Percentiles rank a stretch among this genome's conserved stretches.
These are phyloP conservation scores for Rana temporaria DNA, from an alignment of 2,113 vertebrate species.

Conservation along the genomic window DNA sequence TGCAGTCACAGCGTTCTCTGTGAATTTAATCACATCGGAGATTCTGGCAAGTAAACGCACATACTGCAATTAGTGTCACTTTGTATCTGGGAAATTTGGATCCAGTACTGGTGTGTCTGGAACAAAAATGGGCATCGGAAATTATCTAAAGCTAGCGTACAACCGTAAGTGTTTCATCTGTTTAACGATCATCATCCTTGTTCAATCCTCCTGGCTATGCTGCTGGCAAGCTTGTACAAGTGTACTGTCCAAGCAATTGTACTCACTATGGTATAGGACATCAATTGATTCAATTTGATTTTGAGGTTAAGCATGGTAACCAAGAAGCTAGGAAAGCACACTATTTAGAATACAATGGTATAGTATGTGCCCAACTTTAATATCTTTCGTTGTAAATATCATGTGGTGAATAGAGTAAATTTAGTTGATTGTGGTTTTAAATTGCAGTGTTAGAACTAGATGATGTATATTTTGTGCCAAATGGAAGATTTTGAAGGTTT, in stretches of 20 bases:
- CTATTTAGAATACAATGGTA: not conserved
- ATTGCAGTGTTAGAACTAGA: too few species aligned
- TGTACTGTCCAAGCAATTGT: slow-evolving; percentile 44
- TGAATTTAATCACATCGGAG: slow-evolving; percentile 47
- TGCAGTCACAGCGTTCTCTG: slow-evolving; percentile 8
- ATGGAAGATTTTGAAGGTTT: not conserved
- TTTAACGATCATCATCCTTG: slow-evolving; percentile 56
- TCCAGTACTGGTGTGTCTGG: slow-evolving; percentile 13
- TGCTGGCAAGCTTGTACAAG: slow-evolving; percentile 44
- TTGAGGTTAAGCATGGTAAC: slow-evolving; percentile 42
- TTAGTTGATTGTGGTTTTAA: not conserved
- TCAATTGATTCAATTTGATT: slow-evolving; percentile 52
- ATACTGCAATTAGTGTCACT: slow-evolving; percentile 55
- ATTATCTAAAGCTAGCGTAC: slow-evolving; percentile 46
- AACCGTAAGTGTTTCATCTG: slow-evolving; percentile 55
- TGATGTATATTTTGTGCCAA: not conserved
- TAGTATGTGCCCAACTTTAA: not conserved
- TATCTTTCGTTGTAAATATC: not conserved
- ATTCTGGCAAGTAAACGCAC: slow-evolving; percentile 46
- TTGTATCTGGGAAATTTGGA: slow-evolving; percentile 54
- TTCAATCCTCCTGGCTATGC: slow-evolving; percentile 51
- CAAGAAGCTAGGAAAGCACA: slow-evolving; percentile 23
- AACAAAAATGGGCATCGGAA: slow-evolving; percentile 33
- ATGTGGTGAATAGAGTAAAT: not conserved
- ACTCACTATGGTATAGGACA: slow-evolving; percentile 22